These are phyloP conservation scores for Torymus aiolomorphi DNA, from an alignment of 2,888 invertebrate species.

Conservation along the genomic window DNA sequence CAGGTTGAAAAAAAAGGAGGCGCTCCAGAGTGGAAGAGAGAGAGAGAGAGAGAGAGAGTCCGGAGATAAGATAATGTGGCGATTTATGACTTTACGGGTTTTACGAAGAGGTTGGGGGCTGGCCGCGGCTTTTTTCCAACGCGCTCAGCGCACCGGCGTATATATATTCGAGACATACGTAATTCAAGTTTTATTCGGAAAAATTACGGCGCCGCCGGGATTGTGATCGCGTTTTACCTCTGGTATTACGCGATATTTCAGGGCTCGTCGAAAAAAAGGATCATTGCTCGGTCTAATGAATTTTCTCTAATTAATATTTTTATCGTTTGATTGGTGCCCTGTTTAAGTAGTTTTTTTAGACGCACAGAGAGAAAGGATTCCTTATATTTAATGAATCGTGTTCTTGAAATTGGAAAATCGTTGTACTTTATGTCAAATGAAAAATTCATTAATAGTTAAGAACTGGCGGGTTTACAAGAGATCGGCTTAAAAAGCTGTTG, in stretches of 20 bases:
- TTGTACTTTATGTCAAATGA: too few species aligned
- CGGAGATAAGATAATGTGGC: constrained; percentile 53
- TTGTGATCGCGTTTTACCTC: constrained; percentile 21
- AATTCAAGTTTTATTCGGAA: constrained; percentile 30
- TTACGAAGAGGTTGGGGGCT: constrained; percentile 1
- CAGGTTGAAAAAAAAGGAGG: constrained; percentile 49
- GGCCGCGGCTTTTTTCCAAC: background rate
- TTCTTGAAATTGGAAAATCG: too few species aligned
- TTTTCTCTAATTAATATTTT: too few species aligned
- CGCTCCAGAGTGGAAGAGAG: background rate
- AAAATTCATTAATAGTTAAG: too few species aligned
- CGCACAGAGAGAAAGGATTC: too few species aligned
- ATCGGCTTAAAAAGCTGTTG: too few species aligned
- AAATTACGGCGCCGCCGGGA: constrained; percentile 21
- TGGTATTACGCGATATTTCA: background rate
- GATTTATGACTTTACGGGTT: constrained; percentile 42
- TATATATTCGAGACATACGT: constrained; percentile 20
- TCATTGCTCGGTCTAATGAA: too few species aligned
- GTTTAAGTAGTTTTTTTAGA: too few species aligned
- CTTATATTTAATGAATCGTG: too few species aligned
- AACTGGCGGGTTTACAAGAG: too few species aligned
- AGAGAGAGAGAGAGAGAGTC: background rate
- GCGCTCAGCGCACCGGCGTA: background rate
- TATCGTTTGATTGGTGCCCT: too few species aligned
- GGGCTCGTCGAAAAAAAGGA: background rate